Base-by-base conservation (phyloP, 2,113 vertebrate species). In the Oryctolagus cuniculus region DNA sequence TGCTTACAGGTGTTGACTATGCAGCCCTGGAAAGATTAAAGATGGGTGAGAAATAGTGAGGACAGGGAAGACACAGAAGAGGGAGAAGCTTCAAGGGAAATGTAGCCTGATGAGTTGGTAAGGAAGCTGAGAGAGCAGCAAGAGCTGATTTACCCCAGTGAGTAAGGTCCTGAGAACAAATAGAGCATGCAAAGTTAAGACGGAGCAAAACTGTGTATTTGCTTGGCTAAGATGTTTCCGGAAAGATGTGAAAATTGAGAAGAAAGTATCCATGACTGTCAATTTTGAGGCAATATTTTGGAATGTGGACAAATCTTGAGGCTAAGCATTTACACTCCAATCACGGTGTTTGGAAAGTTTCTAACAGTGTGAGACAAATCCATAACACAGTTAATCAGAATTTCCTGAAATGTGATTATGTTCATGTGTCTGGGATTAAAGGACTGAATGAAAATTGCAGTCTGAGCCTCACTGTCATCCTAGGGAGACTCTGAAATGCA, bases 381-480 rank as follows among this genome's bases (percentile, higher is more conserved):
- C n/a, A 78, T 92, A 92, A 87, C 63, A 80, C 29, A 89, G 72
- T 81, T 87, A 87, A 88, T 93, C 72, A 95, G 31, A 85, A 34
- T 94, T 95, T 92, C 72, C 83, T 93, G 64, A 90, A 96, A 95
- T 87, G 83, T 64, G 55, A 58, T 93, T 89, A 75, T 69, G 55
- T 89, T 93, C 70, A 74, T 82, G 34, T 79, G 38, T 89, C 69
- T 93, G 61, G 44, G 34, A 81, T 95, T 92, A 97, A 93, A 93
- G 89, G 84, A 90, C 36, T 81, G 53, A 96, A 72, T 63, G 44
- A 90, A 96, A 95, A 75, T 34, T 67, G 7, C 11, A 69, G 21
- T 93, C 73, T 8, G 24, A 95, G 67, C 36, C 49, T 94, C 86
- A 80, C 17, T 72, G 66, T 81, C 25, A 17, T 70, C 61, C n/a